phyloP scores from a whole-genome alignment of 2,797 vertebrate species.

The Austrolebias charrua region DNA sequence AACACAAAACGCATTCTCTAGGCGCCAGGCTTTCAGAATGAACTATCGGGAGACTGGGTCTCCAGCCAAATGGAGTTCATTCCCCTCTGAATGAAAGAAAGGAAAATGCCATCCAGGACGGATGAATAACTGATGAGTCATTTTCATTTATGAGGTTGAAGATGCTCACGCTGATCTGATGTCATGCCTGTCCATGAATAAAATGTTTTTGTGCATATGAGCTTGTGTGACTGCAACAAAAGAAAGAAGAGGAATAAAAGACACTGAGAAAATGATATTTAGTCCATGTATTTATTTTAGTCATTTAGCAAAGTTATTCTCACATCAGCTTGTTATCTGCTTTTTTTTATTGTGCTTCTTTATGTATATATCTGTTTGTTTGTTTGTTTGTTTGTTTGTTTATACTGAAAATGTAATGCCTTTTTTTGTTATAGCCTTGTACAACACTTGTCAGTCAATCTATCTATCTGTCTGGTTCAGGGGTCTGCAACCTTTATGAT shows the following conservation, averaged over 20 bases:
- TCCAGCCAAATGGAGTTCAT: slow-evolving; percentile 59
- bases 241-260: slow-evolving; percentile 24
- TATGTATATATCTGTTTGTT: too few relatives aligned
- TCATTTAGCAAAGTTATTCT: neutral
- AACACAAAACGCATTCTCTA: slow-evolving; percentile 36
- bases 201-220: slow-evolving; percentile 53
- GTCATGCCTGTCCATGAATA: slow-evolving; percentile 58
- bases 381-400: too few relatives aligned
- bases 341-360: too few relatives aligned
- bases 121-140: slow-evolving; percentile 71
- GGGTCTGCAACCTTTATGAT: too few relatives aligned
- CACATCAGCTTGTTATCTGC: neutral
- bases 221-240: slow-evolving; percentile 34
- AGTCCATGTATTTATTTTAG: neutral
- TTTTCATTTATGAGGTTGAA: slow-evolving; percentile 70
- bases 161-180: slow-evolving; percentile 63
- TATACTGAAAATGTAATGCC: too few relatives aligned
- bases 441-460: too few relatives aligned
- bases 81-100: slow-evolving; percentile 51
- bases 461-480: too few relatives aligned
- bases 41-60: slow-evolving; percentile 48
- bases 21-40: slow-evolving; percentile 27
- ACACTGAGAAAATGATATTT: slow-evolving; percentile 17
- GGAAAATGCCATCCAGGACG: slow-evolving; percentile 64
- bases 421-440: too few relatives aligned